Evolutionary conservation across 2,113 vertebrate genomes (phyloP), one percentile per base, ranked within the genome.

Genomic region (Dissostichus mawsoni): DNA sequence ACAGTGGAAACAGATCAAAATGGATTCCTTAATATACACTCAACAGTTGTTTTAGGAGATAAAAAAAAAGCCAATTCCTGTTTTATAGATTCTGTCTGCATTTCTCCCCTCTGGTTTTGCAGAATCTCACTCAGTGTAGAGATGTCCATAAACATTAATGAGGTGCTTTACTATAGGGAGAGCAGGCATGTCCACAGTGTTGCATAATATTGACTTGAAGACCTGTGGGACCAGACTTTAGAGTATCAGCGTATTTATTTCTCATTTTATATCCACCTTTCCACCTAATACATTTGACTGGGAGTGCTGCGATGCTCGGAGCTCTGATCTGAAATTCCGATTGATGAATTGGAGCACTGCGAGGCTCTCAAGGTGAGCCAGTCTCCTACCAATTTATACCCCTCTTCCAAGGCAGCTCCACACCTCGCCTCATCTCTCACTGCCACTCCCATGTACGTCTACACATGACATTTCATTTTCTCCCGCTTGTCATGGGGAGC

Each of bases 281-380:
- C 3, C 29, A 29, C 29, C 29, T 87, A 94, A 92, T 87, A 90
- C 83, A 88, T 90, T 76, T 90, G 84, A 88, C 78, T 69, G 83
- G 80, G 80, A 87, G 89, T 59, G 90, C 58, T 25, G 68, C 48
- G 55, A 82, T 79, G 80, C 87, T 70, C n/a, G 3, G 18, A 8
- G 66, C 87, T 92, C 85, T 91, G 91, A 91, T 93, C 92, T 89
- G 90, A 89, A 88, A 92, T 90, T 93, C 89, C 74, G 55, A 92
- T 89, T 93, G 92, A 94, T 91, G 91, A 92, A 90, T 85, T 83
- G 83, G 74, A 86, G 80, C 83, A 61, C 65, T 50, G 81, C 47
- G 3, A 84, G 63, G 33, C 85, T 84, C 91, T 91, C 90, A 92
- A 93, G 91, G 91, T 92, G 86, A 92, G 85, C 89, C 86, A 88